Evolutionary conservation across 2,797 vertebrate genomes (phyloP).

Genomic region (Poeciliopsis presidionis): DNA sequence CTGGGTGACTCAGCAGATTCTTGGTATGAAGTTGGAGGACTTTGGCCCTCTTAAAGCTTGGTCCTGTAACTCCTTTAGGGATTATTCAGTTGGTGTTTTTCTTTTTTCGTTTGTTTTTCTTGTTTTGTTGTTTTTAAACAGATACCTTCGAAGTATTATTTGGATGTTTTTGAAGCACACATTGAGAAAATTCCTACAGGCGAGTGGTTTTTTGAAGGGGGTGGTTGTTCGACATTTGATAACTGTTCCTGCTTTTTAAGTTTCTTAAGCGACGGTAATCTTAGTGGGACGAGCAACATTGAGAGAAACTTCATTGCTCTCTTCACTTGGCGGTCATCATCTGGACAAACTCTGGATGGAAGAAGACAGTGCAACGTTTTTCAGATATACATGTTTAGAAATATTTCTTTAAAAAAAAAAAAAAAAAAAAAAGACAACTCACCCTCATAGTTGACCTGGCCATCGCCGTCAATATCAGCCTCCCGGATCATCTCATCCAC

Average conservation of each 20-base stretch:
- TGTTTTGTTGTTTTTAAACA: slow-evolving; percentile 62
- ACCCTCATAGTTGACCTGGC: slow-evolving; percentile 95
- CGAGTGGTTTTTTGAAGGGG: slow-evolving; percentile 28
- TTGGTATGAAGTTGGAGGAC: slow-evolving; percentile 75
- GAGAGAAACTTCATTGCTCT: slow-evolving; percentile 68
- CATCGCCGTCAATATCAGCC: slow-evolving; percentile 90
- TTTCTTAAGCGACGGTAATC: slow-evolving; percentile 82
- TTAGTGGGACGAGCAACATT: slow-evolving; percentile 83
- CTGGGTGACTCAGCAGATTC: slow-evolving; percentile 71
- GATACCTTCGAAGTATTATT: slow-evolving; percentile 71
- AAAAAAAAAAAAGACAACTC: slow-evolving; percentile 24
- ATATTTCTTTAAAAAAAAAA: too few relatives aligned
- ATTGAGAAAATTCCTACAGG: slow-evolving; percentile 64
- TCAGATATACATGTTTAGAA: neutral
- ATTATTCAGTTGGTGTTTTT: slow-evolving; percentile 70
- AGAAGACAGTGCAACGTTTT: neutral
- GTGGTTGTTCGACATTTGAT: slow-evolving; percentile 51
- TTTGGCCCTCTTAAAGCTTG: slow-evolving; percentile 76
- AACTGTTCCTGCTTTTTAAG: slow-evolving; percentile 66
- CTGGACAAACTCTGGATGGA: slow-evolving; percentile 89
- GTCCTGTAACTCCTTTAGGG: slow-evolving; percentile 79
- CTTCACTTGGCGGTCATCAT: slow-evolving; percentile 95
- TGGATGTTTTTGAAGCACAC: slow-evolving; percentile 65
- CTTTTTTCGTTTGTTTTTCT: neutral
- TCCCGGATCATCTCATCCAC: slow-evolving; percentile 94